Base-by-base conservation (phyloP, 2,113 vertebrate genomes). In the Casuarius casuarius region DNA sequence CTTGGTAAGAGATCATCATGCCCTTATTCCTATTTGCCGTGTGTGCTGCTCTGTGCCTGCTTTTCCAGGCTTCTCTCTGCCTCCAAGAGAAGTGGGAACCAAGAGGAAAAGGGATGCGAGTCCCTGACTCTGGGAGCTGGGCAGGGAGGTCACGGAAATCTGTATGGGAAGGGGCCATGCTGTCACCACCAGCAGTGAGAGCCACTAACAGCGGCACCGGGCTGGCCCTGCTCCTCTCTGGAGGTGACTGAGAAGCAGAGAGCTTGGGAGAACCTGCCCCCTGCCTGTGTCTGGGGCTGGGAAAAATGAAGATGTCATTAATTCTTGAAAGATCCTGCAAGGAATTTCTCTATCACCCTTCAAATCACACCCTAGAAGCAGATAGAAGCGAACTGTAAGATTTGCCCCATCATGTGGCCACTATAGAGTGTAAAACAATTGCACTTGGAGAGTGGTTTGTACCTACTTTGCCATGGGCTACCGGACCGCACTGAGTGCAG, bases 51-150 rank as follows among this genome's bases (percentile, higher is more conserved):
- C 56, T 71, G 29, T 1, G 0, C 16, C 49, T 67, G 52, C 18
- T 81, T 87, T 87, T 67, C n/a, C 66, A 19, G 3, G 28, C 33
- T 70, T 81, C 46, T 65, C 26, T n/a, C 54, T 88, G 44, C n/a
- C 4, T 3, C 58, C 0, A 0, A 18, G 61, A 40, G 31, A 56
- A 33, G 48, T 26, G 40, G 8, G 26, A 12, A 68, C 66, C 31
- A 42, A 63, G 46, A 48, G 10, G 28, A 66, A 15, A 48, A 48
- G 46, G 44, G 46, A 31, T 0, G 29, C 5, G 51, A 80, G n/a
- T 33, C 61, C 0, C 0, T 9, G 33, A 59, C 4, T 4, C 9
- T 4, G 17, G 42, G 56, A 82, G 10, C 7, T 26, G 74, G 72
- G 33, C 82, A 71, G 58, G 61, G 31, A 70, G 20, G 14, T 0